Conservation (phyloP, 2,888 invertebrate species). For the Byasa hedistus region DNA sequence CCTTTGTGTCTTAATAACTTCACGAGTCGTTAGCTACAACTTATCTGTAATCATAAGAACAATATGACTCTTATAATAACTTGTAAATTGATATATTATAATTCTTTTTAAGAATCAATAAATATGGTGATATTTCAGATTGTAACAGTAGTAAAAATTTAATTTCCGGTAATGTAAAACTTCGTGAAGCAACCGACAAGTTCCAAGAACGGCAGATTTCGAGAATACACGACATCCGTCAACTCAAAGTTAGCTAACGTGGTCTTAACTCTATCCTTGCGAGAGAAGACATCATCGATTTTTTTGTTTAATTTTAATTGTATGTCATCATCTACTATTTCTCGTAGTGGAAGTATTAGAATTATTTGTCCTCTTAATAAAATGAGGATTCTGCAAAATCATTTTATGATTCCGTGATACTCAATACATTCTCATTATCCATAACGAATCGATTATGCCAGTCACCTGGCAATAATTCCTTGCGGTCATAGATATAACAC, state of each 20-base stretch:
- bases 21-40: slow-evolving; percentile 17
- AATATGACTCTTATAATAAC: background rate
- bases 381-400: background rate
- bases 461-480: slow-evolving; percentile 5
- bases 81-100: slow-evolving; percentile 7
- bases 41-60: slow-evolving; percentile 10
- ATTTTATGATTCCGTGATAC: background rate
- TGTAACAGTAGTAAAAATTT: no score
- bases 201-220: no score
- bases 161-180: no score
- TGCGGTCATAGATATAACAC: slow-evolving; percentile 11
- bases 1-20: background rate
- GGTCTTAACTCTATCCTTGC: no score
- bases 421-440: slow-evolving; percentile 10
- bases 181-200: no score
- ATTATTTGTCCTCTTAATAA: background rate
- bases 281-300: no score
- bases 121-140: no score
- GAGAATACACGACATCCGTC: no score
- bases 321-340: no score
- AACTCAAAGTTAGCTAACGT: no score
- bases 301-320: background rate
- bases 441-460: slow-evolving; percentile 6
- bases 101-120: background rate
- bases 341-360: background rate